Evolutionary conservation across 2,113 vertebrate species (phyloP).

Genomic region (Halichoerus grypus): DNA sequence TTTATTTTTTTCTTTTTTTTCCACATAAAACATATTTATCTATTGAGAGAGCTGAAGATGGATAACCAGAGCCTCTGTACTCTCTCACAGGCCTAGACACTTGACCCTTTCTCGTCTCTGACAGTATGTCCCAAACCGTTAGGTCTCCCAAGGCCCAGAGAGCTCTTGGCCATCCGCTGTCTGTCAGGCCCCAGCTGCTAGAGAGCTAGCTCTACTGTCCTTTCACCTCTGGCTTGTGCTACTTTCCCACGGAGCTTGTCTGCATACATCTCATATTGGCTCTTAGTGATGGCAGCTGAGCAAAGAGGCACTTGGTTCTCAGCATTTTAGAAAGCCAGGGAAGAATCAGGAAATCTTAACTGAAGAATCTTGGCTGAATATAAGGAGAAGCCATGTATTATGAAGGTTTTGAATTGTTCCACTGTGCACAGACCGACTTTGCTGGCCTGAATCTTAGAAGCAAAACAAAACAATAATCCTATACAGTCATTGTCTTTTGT

Average conservation of each 20-base stretch:
- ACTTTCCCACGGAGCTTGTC: background rate
- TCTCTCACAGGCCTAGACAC: constrained; percentile 36
- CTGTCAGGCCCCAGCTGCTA: background rate
- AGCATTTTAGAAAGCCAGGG: constrained; percentile 54
- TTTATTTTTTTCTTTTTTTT: background rate
- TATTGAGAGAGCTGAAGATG: constrained; percentile 1
- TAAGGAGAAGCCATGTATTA: constrained; percentile 23
- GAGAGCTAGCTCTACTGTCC: background rate
- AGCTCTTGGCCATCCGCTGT: background rate
- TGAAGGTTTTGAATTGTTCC: constrained; percentile 62
- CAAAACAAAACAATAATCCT: background rate
- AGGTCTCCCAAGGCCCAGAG: background rate
- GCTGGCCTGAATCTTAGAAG: background rate
- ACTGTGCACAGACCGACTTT: background rate
- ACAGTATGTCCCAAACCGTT: background rate
- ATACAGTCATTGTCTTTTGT: background rate
- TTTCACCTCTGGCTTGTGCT: constrained; percentile 9
- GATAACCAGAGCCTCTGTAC: constrained; percentile 3
- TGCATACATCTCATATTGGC: background rate
- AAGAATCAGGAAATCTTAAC: constrained; percentile 43
- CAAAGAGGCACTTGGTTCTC: constrained; percentile 60
- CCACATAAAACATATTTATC: constrained; percentile 62
- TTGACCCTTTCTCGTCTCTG: background rate
- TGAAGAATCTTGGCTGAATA: constrained; percentile 40
- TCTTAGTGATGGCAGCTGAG: constrained; percentile 45